Evolutionary conservation across 2,888 invertebrate genomes (phyloP).

Genomic region (Lithodes maja): DNA sequence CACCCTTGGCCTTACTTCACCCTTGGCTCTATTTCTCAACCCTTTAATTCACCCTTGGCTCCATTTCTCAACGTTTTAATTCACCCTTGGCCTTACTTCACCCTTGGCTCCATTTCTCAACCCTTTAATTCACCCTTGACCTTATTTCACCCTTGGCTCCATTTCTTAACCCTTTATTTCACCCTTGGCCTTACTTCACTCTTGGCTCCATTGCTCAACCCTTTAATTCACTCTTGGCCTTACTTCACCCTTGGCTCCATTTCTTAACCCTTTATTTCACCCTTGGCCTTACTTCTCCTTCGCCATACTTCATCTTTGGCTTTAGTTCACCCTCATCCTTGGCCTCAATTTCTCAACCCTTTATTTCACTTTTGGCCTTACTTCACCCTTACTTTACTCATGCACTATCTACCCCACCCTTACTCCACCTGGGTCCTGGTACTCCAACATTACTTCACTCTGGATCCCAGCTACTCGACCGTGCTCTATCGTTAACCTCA

Average conservation of each 20-base stretch:
- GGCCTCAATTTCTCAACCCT: background rate
- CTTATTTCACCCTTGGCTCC: background rate
- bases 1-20: background rate
- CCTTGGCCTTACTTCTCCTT: slow-evolving; percentile 4
- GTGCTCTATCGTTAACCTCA: no score
- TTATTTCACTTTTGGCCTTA: background rate
- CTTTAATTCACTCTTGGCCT: background rate
- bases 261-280: background rate
- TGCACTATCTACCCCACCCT: background rate
- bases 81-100: background rate
- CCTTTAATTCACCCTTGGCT: background rate
- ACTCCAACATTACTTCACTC: no score
- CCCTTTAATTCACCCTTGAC: background rate
- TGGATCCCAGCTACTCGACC: no score
- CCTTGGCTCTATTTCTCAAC: background rate
- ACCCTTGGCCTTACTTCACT: background rate
- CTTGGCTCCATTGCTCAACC: background rate
- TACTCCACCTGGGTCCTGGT: background rate
- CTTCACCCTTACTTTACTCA: background rate
- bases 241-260: background rate
- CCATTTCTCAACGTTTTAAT: background rate
- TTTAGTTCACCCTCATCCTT: background rate
- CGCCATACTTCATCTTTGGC: background rate
- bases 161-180: background rate
- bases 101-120: background rate